These are phyloP conservation scores for Chaitophorus viminalis DNA, from an alignment of 2,888 invertebrate species.

Conservation along the genomic window DNA sequence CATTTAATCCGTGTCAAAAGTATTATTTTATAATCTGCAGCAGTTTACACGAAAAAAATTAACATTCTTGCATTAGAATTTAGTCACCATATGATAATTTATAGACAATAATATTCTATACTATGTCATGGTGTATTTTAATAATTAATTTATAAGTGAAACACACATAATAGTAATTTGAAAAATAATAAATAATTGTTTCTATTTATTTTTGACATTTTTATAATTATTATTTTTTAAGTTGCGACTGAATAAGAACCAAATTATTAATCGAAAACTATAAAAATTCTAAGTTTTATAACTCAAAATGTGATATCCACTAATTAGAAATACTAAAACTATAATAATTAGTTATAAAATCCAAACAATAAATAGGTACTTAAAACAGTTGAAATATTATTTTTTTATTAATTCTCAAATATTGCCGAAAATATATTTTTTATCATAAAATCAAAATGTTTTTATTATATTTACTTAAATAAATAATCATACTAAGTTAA, in stretches of 20 bases:
- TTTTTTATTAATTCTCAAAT: neutral
- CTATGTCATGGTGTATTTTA: neutral
- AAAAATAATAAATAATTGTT: neutral
- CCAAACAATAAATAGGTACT: slow-evolving; percentile 3
- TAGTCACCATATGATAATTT: no score
- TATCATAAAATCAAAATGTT: slow-evolving; percentile 14
- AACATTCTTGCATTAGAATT: no score
- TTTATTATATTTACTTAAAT: slow-evolving; percentile 7
- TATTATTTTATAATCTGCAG: no score
- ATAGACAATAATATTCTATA: neutral
- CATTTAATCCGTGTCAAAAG: no score
- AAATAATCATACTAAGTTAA: slow-evolving; percentile 7
- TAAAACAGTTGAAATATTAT: neutral
- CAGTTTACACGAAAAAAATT: no score
- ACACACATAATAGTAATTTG: slow-evolving; percentile 12
- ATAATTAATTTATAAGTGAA: neutral
- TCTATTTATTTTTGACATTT: neutral
- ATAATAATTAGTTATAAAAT: neutral
- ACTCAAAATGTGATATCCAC: neutral
- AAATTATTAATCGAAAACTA: slow-evolving; percentile 11
- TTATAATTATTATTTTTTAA: neutral
- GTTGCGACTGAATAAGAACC: neutral
- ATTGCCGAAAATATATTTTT: slow-evolving; percentile 20
- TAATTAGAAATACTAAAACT: neutral
- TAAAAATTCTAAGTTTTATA: slow-evolving; percentile 11